These are phyloP conservation scores for Phyllotis vaccarum DNA, from an alignment of 2,797 vertebrate species.

Conservation along the genomic window DNA sequence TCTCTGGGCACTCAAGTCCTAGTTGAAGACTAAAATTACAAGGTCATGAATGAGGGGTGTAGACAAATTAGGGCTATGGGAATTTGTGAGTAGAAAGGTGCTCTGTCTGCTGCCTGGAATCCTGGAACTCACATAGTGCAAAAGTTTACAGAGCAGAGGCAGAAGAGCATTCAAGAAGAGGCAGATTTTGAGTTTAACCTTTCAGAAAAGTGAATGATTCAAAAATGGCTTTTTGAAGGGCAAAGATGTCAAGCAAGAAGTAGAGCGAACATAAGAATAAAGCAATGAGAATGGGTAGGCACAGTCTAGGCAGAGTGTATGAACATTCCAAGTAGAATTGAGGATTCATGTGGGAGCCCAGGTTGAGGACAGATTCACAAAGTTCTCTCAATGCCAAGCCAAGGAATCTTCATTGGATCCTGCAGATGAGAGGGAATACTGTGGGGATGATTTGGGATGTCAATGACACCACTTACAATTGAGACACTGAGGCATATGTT, in stretches of 20 bases:
- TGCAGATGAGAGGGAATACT: not conserved
- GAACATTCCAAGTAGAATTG: not conserved
- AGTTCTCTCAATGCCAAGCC: not conserved
- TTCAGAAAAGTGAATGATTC: conserved; percentile 11
- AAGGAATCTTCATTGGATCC: not conserved
- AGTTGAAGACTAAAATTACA: conserved; percentile 31
- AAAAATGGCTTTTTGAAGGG: not conserved
- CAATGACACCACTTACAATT: not conserved
- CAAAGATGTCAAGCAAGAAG: not conserved
- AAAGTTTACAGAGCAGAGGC: not conserved
- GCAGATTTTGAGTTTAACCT: conserved; percentile 15
- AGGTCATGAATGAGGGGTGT: not conserved
- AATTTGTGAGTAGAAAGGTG: not conserved
- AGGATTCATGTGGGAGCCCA: not conserved
- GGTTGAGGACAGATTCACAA: not conserved
- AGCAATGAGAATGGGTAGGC: not conserved
- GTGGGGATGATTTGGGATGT: not conserved
- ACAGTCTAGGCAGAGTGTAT: not conserved
- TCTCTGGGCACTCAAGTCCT: not conserved
- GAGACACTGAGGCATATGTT: not conserved
- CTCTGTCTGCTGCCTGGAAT: not conserved
- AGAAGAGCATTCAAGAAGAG: not conserved
- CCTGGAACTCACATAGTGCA: not conserved
- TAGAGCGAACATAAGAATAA: conserved; percentile 39
- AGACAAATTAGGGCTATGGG: not conserved